Evolutionary conservation across 2,797 vertebrate genomes (phyloP), one percentile per base, ranked within the genome.

Genomic region (Halcyon smyrnensis): DNA sequence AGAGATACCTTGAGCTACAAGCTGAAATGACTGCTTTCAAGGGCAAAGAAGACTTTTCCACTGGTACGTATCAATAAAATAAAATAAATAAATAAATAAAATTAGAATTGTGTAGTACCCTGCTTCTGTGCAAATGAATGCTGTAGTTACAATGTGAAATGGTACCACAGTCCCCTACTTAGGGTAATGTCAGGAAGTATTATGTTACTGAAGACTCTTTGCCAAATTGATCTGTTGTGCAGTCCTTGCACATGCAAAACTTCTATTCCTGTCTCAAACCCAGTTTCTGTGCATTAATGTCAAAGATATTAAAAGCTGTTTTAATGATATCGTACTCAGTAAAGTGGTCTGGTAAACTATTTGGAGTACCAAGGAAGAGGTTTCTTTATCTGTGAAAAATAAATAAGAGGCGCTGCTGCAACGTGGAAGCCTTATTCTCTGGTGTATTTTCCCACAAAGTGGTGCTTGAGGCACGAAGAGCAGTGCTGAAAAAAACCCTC

Each of bases 21-120:
- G 32, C 64, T 67, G 82, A 89, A 89, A 57, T 46, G 50, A 71
- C 79, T 62, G 21, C 30, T 87, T 92, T 97, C 79, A 95, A 93
- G 92, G 79, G 39, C 84, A 92, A 56, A 78, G 62, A 81, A 39
- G 43, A 43, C 51, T 78, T 83, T 81, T 76, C 20, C 13, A 21
- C 14, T 50, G 15, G 15, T 83, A 74, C 28, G 7, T 41, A 6
- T 43, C n/a, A 57, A 41, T 50, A 19, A 81, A 84, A 67, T 59
- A 19, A 81, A 84, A 67, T 56, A 36, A 50, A 54, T 8, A 28
- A 62, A 19, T 3, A 9, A 16, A 24, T 48, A 50, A 27, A 20
- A 1, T 4, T 34, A 19, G 5, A 59, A 28, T 64, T 46, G 1
- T 36, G 2, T 36, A 30, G 9, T 67, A 51, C 6, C 45, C 5